Evolutionary conservation across 2,113 vertebrate genomes (phyloP).

Genomic region (Engystomops pustulosus): DNA sequence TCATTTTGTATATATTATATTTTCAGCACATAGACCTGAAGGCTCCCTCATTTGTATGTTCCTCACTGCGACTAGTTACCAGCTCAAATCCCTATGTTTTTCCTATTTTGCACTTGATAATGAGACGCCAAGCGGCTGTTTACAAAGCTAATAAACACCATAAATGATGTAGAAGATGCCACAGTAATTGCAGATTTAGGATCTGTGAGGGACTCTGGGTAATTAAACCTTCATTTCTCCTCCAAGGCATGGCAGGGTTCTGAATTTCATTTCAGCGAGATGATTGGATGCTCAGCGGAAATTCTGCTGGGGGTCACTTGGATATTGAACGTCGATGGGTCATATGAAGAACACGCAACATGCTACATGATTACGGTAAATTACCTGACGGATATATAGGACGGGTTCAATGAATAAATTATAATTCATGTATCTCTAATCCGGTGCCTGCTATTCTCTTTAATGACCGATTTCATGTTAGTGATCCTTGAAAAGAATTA

Average conservation of each 20-base stretch:
- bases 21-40: too few species aligned
- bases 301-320: background rate
- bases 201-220: background rate
- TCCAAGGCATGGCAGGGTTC: background rate
- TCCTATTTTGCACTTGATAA: conserved; percentile 3
- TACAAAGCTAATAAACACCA: conserved; percentile 37
- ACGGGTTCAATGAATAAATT: background rate
- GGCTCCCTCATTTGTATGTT: background rate
- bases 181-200: background rate
- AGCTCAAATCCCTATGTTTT: background rate
- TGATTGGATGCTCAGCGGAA: background rate
- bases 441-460: background rate
- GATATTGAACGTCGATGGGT: background rate
- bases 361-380: background rate
- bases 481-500: background rate
- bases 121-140: background rate
- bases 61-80: background rate
- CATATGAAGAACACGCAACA: background rate
- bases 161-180: conserved; percentile 19
- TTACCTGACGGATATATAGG: background rate
- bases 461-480: background rate
- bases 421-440: background rate
- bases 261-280: background rate
- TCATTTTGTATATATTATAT: too few species aligned
- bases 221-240: background rate